Conservation (phyloP, 2,113 vertebrate genomes). For the Miniopterus natalensis region DNA sequence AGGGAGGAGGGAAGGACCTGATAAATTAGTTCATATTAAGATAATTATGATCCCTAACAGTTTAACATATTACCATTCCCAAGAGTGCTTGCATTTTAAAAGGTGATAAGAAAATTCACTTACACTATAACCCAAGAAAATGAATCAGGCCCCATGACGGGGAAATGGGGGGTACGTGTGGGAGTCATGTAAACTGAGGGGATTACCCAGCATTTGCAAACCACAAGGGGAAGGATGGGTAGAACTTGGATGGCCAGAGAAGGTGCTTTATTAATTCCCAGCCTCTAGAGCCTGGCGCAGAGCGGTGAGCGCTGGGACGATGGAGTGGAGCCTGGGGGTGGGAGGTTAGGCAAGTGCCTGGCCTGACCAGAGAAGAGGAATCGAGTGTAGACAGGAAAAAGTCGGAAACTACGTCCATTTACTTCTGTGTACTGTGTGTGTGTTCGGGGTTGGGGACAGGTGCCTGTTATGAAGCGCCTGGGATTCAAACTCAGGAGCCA, state of each 20-base stretch:
- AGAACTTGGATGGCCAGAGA: neutral
- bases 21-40: neutral
- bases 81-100: neutral
- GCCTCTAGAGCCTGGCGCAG: neutral
- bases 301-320: neutral
- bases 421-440: neutral
- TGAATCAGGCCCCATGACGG: neutral
- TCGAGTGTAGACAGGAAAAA: neutral
- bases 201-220: neutral
- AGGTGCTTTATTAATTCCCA: neutral
- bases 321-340: accelerated
- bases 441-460: no score
- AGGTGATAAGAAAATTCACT: neutral
- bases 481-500: neutral
- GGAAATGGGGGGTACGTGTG: neutral
- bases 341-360: no score
- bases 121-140: neutral
- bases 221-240: neutral
- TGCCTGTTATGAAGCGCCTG: neutral
- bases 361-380: neutral
- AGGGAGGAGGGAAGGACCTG: no score
- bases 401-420: neutral
- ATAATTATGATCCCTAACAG: neutral
- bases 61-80: neutral
- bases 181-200: neutral